Evolutionary conservation across 2,888 invertebrate genomes (phyloP), one percentile per base, ranked within the genome.

Genomic region (Tetragonisca angustula): DNA sequence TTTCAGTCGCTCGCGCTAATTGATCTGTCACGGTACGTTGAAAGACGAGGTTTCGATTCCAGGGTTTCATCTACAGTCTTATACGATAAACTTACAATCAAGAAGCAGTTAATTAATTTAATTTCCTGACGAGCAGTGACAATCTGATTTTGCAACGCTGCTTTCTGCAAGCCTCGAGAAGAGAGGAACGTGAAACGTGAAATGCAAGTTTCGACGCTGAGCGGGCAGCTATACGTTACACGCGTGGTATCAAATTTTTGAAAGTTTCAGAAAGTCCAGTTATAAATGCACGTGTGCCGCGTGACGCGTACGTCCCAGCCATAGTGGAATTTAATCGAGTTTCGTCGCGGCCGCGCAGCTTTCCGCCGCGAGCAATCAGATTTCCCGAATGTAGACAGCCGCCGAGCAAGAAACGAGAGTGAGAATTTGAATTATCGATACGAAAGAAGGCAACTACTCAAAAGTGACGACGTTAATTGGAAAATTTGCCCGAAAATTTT

Each of bases 281-380:
- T 43, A 70, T 62, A 62, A 59, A 82, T 36, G 43, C 17, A 71
- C n/a, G 50, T 49, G 65, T 3, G 19, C 17, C 19, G 54, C 62
- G 56, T 27, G 73, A 71, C n/a, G 32, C 32, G 32, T 4, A 32
- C 32, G 32, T 4, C 32, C 4, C 27, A 13, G 17, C 13, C 36
- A 67, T 56, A 27, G 68, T 15, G 61, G 21, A 36, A 52, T 81
- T 85, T 87, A 77, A 87, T 82, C 75, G 85, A 81, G 65, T 79
- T 77, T 64, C n/a, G 56, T 69, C 75, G 64, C n/a, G 64, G 27
- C 27, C 27, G 32, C 32, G 21, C 65, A 56, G 71, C 54, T 65
- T 50, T 69, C 50, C 49, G 52, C 43, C 64, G 50, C 76, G 79
- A 32, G 32, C 68, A 85, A 88, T 82, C 80, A 80, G 52, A 78